Conservation (phyloP, 2,113 vertebrate genomes). For the Nipponia nippon region DNA sequence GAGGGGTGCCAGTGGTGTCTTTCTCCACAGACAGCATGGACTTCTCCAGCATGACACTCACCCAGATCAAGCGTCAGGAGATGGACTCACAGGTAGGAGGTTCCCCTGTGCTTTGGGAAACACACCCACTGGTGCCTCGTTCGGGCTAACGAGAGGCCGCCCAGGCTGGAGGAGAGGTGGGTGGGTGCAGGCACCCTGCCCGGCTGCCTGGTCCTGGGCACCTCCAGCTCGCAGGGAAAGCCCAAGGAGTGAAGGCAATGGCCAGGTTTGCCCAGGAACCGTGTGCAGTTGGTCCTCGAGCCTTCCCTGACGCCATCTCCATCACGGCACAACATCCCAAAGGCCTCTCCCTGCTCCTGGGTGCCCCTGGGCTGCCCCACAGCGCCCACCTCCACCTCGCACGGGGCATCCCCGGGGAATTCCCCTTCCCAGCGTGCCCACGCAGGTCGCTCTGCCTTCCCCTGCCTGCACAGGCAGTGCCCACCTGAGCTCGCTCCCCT, state of each 20-base stretch:
- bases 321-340: background rate
- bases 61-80: conserved; percentile 96
- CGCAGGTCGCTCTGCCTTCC: background rate
- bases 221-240: background rate
- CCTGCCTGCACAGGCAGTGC: background rate
- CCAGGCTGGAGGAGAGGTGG: background rate
- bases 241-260: background rate
- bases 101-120: background rate
- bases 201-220: background rate
- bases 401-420: fast-evolving
- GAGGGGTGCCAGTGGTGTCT: background rate
- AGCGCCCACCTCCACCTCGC: background rate
- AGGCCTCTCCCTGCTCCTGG: fast-evolving
- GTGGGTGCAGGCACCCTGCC: background rate
- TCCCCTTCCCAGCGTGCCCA: background rate
- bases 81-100: conserved; percentile 94
- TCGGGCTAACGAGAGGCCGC: background rate
- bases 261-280: background rate
- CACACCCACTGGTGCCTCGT: fast-evolving
- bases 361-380: background rate
- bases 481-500: background rate
- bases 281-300: fast-evolving
- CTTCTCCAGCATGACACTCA: conserved; percentile 94
- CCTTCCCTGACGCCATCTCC: fast-evolving
- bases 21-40: conserved; percentile 87